Percentiles rank a stretch among this genome's conserved stretches.
phyloP scores from a whole-genome alignment of 2,888 invertebrate genomes.

The Chaitophorus viminalis region DNA sequence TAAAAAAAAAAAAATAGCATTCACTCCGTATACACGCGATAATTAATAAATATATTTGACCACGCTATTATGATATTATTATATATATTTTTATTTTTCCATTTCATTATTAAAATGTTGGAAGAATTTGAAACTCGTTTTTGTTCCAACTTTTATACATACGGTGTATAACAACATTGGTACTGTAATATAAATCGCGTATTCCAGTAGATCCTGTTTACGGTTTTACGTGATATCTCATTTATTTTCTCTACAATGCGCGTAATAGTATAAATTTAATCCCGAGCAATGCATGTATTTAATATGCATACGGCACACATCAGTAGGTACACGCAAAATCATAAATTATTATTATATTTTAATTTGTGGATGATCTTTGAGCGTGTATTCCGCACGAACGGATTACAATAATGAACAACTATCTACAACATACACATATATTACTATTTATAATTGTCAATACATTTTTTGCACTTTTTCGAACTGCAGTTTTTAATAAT shows the following conservation, averaged over 20 bases:
- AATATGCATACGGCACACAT: neutral
- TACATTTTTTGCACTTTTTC: too few species aligned
- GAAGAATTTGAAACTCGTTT: constrained; percentile 44
- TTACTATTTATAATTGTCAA: neutral
- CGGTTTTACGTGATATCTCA: constrained; percentile 46
- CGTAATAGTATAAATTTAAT: constrained; percentile 34
- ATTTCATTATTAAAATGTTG: neutral
- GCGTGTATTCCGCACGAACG: neutral
- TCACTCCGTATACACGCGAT: neutral
- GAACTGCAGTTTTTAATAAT: too few species aligned
- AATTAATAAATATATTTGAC: constrained; percentile 34
- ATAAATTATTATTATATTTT: constrained; percentile 36
- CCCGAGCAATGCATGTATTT: neutral
- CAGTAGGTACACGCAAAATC: neutral
- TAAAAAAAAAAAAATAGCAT: neutral
- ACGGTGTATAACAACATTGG: neutral
- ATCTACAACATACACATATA: too few species aligned
- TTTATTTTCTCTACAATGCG: constrained; percentile 41
- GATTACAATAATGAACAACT: neutral
- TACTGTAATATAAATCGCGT: constrained; percentile 5
- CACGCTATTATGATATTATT: neutral
- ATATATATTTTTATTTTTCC: neutral
- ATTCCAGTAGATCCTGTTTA: constrained; percentile 56
- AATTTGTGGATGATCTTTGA: constrained; percentile 14
- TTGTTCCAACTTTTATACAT: neutral